Evolutionary conservation across 1,140 invertebrate species (phyloP), one percentile per base, ranked within the genome.

Genomic region (Augochlora pura): DNA sequence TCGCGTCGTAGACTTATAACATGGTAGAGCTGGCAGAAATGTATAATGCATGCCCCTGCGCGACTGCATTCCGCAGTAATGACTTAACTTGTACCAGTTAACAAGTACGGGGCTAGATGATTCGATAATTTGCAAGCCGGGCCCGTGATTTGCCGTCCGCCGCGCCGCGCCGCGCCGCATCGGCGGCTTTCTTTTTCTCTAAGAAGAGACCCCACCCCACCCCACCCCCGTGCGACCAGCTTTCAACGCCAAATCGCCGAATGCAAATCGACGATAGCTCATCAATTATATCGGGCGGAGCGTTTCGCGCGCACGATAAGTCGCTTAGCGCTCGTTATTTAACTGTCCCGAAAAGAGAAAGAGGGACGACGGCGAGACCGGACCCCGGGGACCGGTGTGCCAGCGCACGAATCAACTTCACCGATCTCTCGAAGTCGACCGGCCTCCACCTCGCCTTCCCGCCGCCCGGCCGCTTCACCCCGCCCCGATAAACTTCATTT

Each of bases 91-190:
- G 87, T 79, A 86, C 75, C 77, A 75, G 85, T 90, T 87, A 90
- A 88, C 85, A 85, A 90, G 87, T 89, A 89, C 80, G 74, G 71
- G 77, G 86, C 78, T 90, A 88, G 88, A 88, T 89, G 87, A 91
- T 91, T 92, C 88, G 88, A 92, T 92, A 91, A 92, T 92, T 91
- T 90, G 84, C 85, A 66, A 85, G 77, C 25, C 14, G 66, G 59
- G 39, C 49, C 72, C 49, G 63, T 62, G 39, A 52, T 67, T 38
- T 39, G 64, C 57, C 69, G 57, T 62, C 49, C 49, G 18, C 49
- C 16, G 49, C 1, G 32, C 32, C 32, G 32, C 32, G 4, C 4
- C 32, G 32, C n/a, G n/a, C n/a, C n/a, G 32, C 32, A n/a, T n/a
- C n/a, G n/a, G 49, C 49, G 16, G 42, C 42, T 46, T 32, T 59